Conservation (phyloP, 2,888 invertebrate species). For the Rhorus exstirpatorius region DNA sequence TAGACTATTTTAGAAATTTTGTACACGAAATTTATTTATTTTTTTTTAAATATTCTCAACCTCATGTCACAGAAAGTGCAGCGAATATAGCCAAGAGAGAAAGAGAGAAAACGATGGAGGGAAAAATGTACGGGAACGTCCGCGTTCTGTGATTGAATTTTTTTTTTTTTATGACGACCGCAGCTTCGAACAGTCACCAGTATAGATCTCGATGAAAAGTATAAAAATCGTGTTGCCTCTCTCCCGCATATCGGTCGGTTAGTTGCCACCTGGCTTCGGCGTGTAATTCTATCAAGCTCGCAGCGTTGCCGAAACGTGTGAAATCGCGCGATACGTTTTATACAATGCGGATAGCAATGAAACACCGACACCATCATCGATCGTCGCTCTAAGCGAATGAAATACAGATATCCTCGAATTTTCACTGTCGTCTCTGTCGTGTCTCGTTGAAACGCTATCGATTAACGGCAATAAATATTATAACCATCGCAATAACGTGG, state of each 20-base stretch:
- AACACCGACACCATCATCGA: conserved; percentile 10
- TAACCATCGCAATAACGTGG: conserved; percentile 2
- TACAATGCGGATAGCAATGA: conserved; percentile 1
- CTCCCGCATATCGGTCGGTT: neutral
- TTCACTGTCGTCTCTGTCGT: neutral
- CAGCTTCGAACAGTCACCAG: neutral
- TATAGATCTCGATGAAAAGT: neutral
- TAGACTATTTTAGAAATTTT: no score
- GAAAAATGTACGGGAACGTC: conserved; percentile 1
- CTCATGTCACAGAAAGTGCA: neutral
- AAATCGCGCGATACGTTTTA: neutral
- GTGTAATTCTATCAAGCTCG: conserved; percentile 38
- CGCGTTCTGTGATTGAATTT: conserved; percentile 20
- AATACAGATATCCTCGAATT: conserved; percentile 10
- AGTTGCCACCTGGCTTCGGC: neutral
- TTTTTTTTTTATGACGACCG: neutral
- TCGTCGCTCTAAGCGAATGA: conserved; percentile 11
- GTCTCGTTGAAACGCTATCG: neutral
- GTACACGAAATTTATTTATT: no score
- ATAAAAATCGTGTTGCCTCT: conserved; percentile 1
- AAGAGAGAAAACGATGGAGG: neutral
- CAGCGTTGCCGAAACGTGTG: neutral
- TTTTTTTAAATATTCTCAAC: neutral
- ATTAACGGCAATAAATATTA: conserved; percentile 2
- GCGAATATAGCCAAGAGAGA: neutral